Evolutionary conservation across 2,113 vertebrate genomes (phyloP).

Genomic region (Aleadryas rufinucha): DNA sequence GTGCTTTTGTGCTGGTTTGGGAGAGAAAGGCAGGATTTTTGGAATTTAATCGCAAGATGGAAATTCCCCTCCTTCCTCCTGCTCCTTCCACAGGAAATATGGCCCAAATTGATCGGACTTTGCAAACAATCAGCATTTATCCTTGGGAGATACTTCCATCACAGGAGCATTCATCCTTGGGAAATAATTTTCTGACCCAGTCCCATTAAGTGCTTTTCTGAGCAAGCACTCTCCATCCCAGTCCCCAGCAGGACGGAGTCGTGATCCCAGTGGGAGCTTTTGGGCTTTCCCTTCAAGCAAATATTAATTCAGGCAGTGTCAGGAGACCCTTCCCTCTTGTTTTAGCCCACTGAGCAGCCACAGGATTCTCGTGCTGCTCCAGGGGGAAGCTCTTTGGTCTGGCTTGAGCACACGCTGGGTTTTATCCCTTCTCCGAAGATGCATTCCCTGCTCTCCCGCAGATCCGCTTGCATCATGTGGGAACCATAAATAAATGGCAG

Average conservation of each 20-base stretch:
- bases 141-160: not conserved
- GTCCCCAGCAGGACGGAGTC: fast-evolving
- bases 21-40: not conserved
- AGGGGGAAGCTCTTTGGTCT: not conserved
- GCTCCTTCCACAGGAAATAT: not conserved
- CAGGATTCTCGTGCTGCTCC: fast-evolving
- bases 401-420: fast-evolving
- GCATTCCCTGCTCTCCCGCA: not conserved
- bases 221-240: not conserved
- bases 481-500: conserved; percentile 45
- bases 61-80: not conserved
- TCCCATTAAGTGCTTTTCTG: not conserved
- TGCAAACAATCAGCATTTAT: not conserved
- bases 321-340: not conserved
- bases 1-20: conserved; percentile 17
- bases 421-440: not conserved
- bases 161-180: not conserved
- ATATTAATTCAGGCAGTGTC: not conserved
- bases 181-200: not conserved
- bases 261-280: not conserved
- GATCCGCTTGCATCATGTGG: not conserved
- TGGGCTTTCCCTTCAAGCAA: not conserved
- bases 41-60: conserved; percentile 5
- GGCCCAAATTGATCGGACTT: not conserved
- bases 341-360: not conserved